A percentile compares a stretch with the other conserved stretches of the same genome.
Conservation (phyloP, 2,113 vertebrate genomes). For the Spermophilus dauricus region DNA sequence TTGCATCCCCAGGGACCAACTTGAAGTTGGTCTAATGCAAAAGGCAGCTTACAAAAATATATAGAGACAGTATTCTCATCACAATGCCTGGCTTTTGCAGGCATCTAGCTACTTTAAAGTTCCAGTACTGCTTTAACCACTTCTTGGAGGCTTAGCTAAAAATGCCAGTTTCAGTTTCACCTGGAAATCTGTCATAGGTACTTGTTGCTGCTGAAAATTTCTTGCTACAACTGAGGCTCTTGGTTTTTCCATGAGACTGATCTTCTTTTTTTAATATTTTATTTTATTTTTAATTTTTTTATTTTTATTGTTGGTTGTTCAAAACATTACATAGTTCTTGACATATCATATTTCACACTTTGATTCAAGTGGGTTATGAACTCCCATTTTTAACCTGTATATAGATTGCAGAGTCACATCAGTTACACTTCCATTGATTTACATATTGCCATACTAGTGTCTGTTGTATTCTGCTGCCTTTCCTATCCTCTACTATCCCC, state of each 20-base stretch:
- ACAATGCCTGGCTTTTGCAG: background rate
- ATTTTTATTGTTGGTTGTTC: too few relatives aligned
- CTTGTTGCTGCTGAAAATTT: slow-evolving; percentile 48
- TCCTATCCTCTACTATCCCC: too few relatives aligned
- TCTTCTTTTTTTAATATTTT: too few relatives aligned
- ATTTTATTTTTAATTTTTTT: too few relatives aligned
- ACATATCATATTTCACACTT: too few relatives aligned
- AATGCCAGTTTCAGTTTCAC: slow-evolving; percentile 67
- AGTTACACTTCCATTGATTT: too few relatives aligned
- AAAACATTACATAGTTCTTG: too few relatives aligned
- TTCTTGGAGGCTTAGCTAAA: slow-evolving; percentile 66
- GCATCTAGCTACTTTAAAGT: background rate
- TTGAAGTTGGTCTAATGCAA: background rate
- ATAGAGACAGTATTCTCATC: background rate
- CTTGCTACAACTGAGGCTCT: slow-evolving; percentile 47
- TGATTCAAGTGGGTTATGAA: too few relatives aligned
- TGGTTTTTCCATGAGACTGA: slow-evolving; percentile 55
- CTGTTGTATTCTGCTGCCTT: too few relatives aligned
- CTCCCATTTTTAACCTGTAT: too few relatives aligned
- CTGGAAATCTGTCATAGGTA: slow-evolving; percentile 67
- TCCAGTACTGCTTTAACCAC: slow-evolving; percentile 41
- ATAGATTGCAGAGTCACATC: too few relatives aligned
- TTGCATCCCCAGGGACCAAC: background rate
- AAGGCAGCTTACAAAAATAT: background rate
- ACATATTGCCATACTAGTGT: too few relatives aligned